Percentiles rank a stretch among this genome's conserved stretches.
phyloP scores from a whole-genome alignment of 2,797 vertebrate species.

The Pseudochromis fuscus region DNA sequence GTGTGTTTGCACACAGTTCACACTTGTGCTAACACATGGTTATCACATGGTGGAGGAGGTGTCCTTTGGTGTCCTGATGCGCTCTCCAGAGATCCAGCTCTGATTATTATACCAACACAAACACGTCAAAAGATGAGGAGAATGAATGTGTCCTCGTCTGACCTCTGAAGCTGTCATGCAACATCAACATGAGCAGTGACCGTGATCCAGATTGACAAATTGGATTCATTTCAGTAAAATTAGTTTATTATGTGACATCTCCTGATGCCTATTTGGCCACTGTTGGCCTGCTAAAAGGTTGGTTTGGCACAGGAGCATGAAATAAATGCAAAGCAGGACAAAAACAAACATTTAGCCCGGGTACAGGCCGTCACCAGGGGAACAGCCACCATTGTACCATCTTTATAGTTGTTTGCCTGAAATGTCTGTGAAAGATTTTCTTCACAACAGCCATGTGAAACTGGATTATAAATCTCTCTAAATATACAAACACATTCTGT shows the following conservation, averaged over 20 bases:
- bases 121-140: neutral
- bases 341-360: neutral
- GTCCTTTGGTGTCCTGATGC: neutral
- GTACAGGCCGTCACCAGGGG: no score
- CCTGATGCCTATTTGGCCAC: constrained; percentile 16
- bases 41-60: neutral
- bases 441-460: no score
- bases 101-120: constrained; percentile 11
- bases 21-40: neutral
- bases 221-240: constrained; percentile 19
- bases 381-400: no score
- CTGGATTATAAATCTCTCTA: no score
- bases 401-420: no score
- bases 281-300: neutral
- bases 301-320: neutral
- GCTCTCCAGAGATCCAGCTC: constrained; percentile 8
- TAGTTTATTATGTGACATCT: neutral
- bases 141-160: neutral
- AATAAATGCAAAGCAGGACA: neutral
- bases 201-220: constrained; percentile 13
- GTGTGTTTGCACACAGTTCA: neutral
- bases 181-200: constrained; percentile 9
- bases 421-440: no score
- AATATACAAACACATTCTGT: no score
- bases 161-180: constrained; percentile 26